Evolutionary conservation across 2,888 invertebrate species (phyloP).

Genomic region (Tipula lateralis): DNA sequence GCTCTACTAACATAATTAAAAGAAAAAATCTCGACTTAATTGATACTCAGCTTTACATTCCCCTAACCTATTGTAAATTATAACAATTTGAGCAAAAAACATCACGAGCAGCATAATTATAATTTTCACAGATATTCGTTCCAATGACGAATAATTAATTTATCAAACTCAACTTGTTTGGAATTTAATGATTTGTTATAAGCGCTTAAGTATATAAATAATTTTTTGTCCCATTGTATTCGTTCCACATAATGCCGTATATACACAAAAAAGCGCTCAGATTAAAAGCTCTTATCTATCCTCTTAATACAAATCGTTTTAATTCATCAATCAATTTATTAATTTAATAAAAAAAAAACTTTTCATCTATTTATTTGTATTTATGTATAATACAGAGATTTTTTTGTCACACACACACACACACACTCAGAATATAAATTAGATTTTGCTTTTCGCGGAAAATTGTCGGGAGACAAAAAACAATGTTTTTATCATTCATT

Average conservation of each 20-base stretch:
- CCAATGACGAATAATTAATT: slow-evolving; percentile 19
- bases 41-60: background rate
- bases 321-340: slow-evolving; percentile 24
- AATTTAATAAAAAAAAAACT: background rate
- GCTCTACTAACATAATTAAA: background rate
- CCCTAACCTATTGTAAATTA: background rate
- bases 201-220: background rate
- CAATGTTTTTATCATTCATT: background rate
- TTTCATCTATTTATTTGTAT: background rate
- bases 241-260: background rate
- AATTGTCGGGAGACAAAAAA: background rate
- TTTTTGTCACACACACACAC: background rate
- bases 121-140: background rate
- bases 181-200: background rate
- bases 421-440: background rate
- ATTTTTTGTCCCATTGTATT: background rate
- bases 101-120: background rate
- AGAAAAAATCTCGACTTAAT: background rate
- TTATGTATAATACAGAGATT: background rate
- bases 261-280: background rate
- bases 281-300: slow-evolving; percentile 24
- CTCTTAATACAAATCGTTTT: slow-evolving; percentile 13
- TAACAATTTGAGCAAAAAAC: too few species aligned
- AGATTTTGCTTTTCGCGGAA: background rate
- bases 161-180: background rate